Base-by-base conservation (phyloP, 2,888 invertebrate genomes). In the Imbricaverruca yamaguchii region DNA sequence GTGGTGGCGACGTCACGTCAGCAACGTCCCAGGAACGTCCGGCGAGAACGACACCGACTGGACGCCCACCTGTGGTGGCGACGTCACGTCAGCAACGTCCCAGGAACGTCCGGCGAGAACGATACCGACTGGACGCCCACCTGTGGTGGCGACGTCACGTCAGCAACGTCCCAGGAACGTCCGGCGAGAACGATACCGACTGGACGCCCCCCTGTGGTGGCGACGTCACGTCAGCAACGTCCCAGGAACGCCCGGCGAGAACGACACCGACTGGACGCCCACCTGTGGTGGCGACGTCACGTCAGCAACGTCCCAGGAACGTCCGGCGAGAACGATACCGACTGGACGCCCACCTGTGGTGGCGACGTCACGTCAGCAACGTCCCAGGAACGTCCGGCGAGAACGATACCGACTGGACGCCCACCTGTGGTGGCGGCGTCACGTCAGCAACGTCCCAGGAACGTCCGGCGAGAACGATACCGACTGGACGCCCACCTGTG, bases 21-120 rank as follows among this genome's bases (percentile, higher is more conserved):
- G 4, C 39, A 4, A 39, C 39, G 39, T 39, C 39, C 39, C 39
- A 39, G 4, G 4, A 1, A 39, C 95, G 87, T 93, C 93, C 0
- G 91, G 90, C 65, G 95, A 93, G 89, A 95, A 95, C 81, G 93
- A 91, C 81, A 93, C 91, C 85, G 93, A 93, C 86, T 95, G 95
- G 0, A 93, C 93, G 21, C 86, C 83, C 88, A 95, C 95, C 94
- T 94, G 86, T 12, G 86, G 59, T 39, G 39, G 4, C 4, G 39
- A 39, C 39, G 4, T 39, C 39, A 4, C 39, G 39, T 39, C 39
- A 39, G 4, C 39, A 4, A 39, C 39, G 39, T 39, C 39, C 39
- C 39, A 39, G 4, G 4, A 1, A 39, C 95, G 87, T 93, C 93
- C 0, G 91, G 90, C 65, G 95, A 93, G 89, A 95, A 95, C 81